Base-by-base conservation (phyloP, 1,140 invertebrate genomes). In the Zaprionus africanus region DNA sequence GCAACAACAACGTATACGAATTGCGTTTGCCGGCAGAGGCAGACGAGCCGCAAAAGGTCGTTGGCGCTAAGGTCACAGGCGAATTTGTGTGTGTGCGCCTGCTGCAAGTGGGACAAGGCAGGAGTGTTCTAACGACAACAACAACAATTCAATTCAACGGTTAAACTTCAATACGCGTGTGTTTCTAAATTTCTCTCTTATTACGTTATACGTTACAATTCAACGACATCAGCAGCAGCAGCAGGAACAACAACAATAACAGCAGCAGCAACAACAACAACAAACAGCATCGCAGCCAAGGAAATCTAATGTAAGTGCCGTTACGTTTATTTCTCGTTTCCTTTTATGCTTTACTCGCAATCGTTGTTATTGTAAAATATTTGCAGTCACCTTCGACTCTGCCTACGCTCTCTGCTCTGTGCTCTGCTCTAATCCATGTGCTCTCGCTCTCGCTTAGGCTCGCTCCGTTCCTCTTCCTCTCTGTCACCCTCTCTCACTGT, bases 321-420 rank as follows among this genome's bases (percentile, higher is more conserved):
- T 41, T 76, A 71, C 73, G 63, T 64, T 71, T 70, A 70, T 62
- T 68, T 36, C 58, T 58, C 26, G 19, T 59, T 36, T 49, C 13
- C 34, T 19, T 51, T 73, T 61, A 34, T 57, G 34, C 28, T 19
- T 71, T 66, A 58, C 56, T 49, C 51, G 56, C 65, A 62, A 38
- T 31, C 36, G 76, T 76, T 87, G 68, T 83, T 79, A 70, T 86
- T 82, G 67, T 82, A 82, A 73, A 75, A 82, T 80, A 82, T 80
- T 75, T 78, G 68, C 78, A 66, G 60, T 62, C 68, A 76, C 75
- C 56, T 76, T 72, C 68, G 15, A 59, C 54, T 53, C 34, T 43
- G 60, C 60, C 67, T 76, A 71, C 54, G 34, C 54, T 34, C 17
- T 34, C 31, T 34, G 31, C 31, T 11, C 31, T 34, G 31, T 34